Evolutionary conservation across 2,888 invertebrate genomes (phyloP), one percentile per base, ranked within the genome.

Genomic region (Elysia crispata): DNA sequence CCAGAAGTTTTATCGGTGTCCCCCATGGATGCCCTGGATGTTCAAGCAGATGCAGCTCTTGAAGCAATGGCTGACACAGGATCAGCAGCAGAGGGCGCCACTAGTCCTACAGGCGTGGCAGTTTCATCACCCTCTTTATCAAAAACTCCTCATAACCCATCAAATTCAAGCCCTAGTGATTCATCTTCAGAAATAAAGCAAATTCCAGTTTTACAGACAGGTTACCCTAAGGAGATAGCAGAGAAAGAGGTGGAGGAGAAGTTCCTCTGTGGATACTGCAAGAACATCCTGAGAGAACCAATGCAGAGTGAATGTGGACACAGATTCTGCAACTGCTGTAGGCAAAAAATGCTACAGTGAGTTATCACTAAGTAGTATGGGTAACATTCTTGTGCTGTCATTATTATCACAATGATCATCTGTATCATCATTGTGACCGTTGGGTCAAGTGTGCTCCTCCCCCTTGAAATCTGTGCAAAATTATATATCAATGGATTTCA

Each of bases 231-330:
- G 33, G 25, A 76, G 13, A 64, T 80, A 54, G 31, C 60, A 1
- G 49, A 70, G 30, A 50, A 31, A 13, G 33, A n/a, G 0, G 80
- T 72, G 15, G 80, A 76, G 30, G 80, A 80, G 1, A 80, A 76
- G 60, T 80, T 80, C 76, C 62, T 69, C 13, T 80, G 80, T 73
- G 73, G 30, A 20, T 31, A 76, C 30, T 80, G 80, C 76, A 57
- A 70, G n/a, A 54, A 62, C 6, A 72, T 80, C 8, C 49, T 80
- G 66, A 41, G 80, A 23, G 13, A 76, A 25, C 80, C 80, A 3
- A 64, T 80, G 73, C 80, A 80, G 66, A 80, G 76, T 31, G 13
- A 20, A 6, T 80, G 80, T 73, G 80, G 80, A 20, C 80, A 80
- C 31, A 75, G 76, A n/a, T 80, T 70, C 33, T 80, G 80, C 30